A percentile compares a stretch with the other conserved stretches of the same genome.
Conservation (phyloP, 2,113 vertebrate genomes). For the Microcebus ravelobensis region DNA sequence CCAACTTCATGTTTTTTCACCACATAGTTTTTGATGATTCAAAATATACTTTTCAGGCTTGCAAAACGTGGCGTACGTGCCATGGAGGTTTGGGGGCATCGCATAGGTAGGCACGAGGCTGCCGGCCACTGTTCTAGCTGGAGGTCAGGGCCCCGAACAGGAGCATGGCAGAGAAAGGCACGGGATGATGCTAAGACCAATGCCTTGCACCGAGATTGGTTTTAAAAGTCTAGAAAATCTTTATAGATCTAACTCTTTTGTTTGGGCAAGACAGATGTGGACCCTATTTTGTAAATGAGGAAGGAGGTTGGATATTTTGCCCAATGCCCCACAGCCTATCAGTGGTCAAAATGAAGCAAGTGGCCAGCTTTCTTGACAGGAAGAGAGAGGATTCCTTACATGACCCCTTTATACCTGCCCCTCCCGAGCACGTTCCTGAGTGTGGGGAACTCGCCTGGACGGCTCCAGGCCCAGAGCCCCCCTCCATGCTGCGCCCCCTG, state of each 20-base stretch:
- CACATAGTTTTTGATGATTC: not conserved
- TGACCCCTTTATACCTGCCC: not conserved
- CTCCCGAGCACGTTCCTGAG: not conserved
- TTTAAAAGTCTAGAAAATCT: not conserved
- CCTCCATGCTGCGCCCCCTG: not conserved
- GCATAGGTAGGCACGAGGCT: fast-evolving
- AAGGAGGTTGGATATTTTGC: not conserved
- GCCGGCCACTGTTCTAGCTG: not conserved
- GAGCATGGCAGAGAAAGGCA: not conserved
- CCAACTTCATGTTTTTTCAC: not conserved
- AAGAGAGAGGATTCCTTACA: not conserved
- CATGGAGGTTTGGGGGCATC: not conserved
- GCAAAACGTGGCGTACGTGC: not conserved
- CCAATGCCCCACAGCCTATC: not conserved
- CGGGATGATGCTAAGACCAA: not conserved
- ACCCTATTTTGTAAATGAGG: not conserved
- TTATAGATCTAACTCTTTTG: not conserved
- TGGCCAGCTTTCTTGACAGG: not conserved
- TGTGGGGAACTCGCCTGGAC: not conserved
- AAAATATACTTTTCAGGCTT: not conserved
- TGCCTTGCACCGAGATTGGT: not conserved
- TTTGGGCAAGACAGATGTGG: not conserved
- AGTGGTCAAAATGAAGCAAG: not conserved
- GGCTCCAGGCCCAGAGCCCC: fast-evolving
- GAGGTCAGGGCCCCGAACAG: fast-evolving